Evolutionary conservation across 2,797 vertebrate genomes (phyloP).

Genomic region (Erithacus rubecula): DNA sequence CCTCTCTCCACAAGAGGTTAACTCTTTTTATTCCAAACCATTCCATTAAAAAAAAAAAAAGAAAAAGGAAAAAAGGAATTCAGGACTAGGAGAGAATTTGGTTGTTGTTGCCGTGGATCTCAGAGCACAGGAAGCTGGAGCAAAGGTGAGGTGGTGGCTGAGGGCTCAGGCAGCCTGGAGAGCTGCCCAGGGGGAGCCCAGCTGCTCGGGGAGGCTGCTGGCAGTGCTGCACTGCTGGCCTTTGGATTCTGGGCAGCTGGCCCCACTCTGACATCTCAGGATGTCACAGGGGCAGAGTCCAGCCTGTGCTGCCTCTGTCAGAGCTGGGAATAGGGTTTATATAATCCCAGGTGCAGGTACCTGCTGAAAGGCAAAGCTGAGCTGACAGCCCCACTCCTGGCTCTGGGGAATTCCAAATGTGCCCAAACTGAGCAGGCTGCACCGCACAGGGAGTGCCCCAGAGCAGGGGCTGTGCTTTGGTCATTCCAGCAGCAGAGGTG

Average conservation of each 20-base stretch:
- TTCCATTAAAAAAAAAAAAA: background rate
- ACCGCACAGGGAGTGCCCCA: background rate
- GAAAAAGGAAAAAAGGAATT: background rate
- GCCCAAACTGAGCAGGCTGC: background rate
- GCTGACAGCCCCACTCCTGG: background rate
- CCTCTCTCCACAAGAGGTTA: fast-evolving
- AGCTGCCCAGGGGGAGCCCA: background rate
- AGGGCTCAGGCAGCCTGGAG: background rate
- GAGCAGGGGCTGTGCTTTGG: background rate
- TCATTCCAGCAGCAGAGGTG: background rate
- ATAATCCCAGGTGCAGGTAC: background rate
- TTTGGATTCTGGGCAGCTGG: background rate
- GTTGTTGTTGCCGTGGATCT: background rate
- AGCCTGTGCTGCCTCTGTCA: fast-evolving
- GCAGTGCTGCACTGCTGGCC: fast-evolving
- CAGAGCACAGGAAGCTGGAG: background rate
- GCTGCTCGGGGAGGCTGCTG: background rate
- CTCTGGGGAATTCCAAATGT: background rate
- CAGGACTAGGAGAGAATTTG: background rate
- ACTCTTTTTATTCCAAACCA: background rate
- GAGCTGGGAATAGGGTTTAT: fast-evolving
- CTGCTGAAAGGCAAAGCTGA: background rate
- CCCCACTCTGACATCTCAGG: background rate
- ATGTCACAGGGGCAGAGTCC: too few species aligned
- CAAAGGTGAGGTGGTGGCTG: background rate